These are phyloP conservation scores for Tinamus guttatus DNA, from an alignment of 2,113 vertebrate genomes.

Conservation along the genomic window DNA sequence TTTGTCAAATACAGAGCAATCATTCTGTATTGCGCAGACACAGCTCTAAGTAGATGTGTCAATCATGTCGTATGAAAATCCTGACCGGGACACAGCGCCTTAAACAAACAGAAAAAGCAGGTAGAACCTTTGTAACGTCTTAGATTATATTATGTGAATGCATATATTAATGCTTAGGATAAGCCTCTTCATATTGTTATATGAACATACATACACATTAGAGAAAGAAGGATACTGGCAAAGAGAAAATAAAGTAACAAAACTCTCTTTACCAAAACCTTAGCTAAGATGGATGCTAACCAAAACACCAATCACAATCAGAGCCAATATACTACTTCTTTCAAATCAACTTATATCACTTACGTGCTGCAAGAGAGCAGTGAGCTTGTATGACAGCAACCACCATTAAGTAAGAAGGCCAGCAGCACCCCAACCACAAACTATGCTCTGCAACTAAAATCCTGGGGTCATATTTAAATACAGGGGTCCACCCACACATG, in stretches of 20 bases:
- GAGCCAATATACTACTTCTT: neutral
- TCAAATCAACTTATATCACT: neutral
- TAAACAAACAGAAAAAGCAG: neutral
- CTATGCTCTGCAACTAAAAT: neutral
- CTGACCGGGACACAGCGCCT: neutral
- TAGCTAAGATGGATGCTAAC: neutral
- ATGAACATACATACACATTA: neutral
- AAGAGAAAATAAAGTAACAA: neutral
- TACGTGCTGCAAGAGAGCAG: neutral
- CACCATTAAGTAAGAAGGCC: neutral
- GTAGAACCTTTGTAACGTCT: neutral
- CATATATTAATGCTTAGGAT: neutral
- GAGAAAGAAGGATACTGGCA: neutral
- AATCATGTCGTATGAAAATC: neutral
- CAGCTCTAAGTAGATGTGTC: neutral
- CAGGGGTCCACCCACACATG: neutral
- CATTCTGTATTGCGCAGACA: neutral
- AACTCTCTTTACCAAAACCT: neutral
- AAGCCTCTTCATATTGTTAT: neutral
- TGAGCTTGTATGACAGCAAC: neutral
- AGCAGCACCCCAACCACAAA: neutral
- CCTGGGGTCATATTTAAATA: neutral
- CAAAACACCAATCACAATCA: neutral
- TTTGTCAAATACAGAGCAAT: neutral
- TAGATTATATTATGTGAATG: neutral